These are phyloP conservation scores for Lycia hirtaria DNA, from an alignment of 2,888 invertebrate genomes.

Conservation along the genomic window DNA sequence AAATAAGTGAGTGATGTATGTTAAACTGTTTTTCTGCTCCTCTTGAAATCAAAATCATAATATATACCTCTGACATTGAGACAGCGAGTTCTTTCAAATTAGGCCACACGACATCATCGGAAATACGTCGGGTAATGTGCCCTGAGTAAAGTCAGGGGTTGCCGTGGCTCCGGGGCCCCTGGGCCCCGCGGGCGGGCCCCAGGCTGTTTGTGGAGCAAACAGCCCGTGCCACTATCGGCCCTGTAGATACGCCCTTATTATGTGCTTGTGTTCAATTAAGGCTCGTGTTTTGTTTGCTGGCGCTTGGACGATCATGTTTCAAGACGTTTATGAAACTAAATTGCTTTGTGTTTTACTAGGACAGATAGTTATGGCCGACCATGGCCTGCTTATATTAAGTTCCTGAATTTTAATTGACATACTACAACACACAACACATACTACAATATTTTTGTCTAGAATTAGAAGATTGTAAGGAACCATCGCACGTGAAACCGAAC, in stretches of 20 bases:
- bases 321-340: constrained; percentile 4
- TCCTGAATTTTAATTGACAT: neutral
- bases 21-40: too few relatives aligned
- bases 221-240: constrained; percentile 27
- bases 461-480: too few relatives aligned
- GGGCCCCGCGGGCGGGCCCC: constrained; percentile 6
- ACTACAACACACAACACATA: too few relatives aligned
- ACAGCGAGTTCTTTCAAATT: constrained; percentile 5
- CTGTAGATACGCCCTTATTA: constrained; percentile 20
- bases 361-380: neutral
- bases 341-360: neutral
- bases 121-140: constrained; percentile 20
- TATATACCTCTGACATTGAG: neutral
- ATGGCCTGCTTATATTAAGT: neutral
- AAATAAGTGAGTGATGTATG: too few relatives aligned
- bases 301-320: constrained; percentile 7
- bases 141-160: constrained; percentile 15
- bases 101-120: constrained; percentile 3
- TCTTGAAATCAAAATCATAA: too few relatives aligned
- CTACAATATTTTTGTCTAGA: too few relatives aligned
- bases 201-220: constrained; percentile 34
- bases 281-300: constrained; percentile 12
- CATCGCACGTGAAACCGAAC: too few relatives aligned
- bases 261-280: constrained; percentile 39
- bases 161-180: neutral